Evolutionary conservation across 1,140 invertebrate species (phyloP).

Genomic region (Physella acuta): DNA sequence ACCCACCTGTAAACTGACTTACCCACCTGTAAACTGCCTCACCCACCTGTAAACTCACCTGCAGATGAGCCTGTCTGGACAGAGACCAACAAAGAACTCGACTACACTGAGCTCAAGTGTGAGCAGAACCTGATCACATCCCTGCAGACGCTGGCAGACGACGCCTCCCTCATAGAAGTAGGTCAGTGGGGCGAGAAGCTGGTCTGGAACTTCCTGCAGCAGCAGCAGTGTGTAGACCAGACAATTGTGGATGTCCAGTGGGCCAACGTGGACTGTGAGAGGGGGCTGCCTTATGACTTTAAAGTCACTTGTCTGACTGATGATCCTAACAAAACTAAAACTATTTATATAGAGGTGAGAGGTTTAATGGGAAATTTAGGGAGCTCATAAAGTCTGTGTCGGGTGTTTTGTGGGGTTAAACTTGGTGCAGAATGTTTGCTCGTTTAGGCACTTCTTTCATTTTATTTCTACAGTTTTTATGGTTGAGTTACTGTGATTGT

Average conservation of each 20-base stretch:
- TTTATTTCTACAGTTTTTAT: neutral
- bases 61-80: neutral
- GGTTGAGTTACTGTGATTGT: neutral
- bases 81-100: neutral
- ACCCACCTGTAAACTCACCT: too few species aligned
- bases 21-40: too few species aligned
- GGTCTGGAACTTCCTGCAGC: neutral
- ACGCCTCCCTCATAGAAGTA: neutral
- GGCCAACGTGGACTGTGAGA: neutral
- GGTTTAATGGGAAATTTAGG: neutral
- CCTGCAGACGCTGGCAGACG: neutral
- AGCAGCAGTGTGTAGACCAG: neutral
- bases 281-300: neutral
- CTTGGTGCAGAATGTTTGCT: neutral
- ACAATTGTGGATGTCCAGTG: neutral
- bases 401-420: neutral
- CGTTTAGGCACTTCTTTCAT: neutral
- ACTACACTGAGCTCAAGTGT: neutral
- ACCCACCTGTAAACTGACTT: too few species aligned
- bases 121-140: neutral
- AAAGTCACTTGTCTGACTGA: neutral
- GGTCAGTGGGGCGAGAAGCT: neutral
- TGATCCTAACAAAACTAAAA: neutral
- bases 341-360: neutral
- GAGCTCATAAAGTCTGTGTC: neutral